phyloP scores from a whole-genome alignment of 2,888 invertebrate species.

The Rutpela maculata region DNA sequence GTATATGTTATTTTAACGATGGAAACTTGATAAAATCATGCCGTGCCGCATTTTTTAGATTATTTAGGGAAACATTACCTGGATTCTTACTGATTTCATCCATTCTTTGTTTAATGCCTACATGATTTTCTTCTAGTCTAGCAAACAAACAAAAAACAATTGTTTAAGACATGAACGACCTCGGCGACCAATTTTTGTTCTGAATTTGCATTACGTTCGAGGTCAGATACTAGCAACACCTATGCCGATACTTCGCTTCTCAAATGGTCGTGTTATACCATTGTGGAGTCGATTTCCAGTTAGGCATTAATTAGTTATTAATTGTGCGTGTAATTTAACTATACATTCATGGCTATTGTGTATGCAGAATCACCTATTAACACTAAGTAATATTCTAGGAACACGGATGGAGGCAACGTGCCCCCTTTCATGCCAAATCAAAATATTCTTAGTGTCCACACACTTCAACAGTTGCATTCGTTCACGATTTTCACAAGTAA shows the following conservation, averaged over 20 bases:
- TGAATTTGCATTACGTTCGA: background rate
- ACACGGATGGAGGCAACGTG: constrained; percentile 33
- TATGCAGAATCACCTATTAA: background rate
- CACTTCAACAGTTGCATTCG: constrained; percentile 10
- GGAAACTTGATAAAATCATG: too few species aligned
- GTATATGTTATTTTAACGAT: too few species aligned
- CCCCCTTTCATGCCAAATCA: constrained; percentile 28
- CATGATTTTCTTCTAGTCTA: too few species aligned
- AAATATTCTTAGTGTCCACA: constrained; percentile 15
- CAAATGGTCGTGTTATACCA: background rate
- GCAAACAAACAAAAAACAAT: too few species aligned
- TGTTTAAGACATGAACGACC: too few species aligned
- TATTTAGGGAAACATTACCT: too few species aligned
- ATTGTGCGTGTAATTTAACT: constrained; percentile 45
- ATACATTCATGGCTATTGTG: constrained; percentile 11
- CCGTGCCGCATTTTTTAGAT: too few species aligned
- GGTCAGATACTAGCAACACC: background rate
- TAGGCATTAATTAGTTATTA: constrained; percentile 53
- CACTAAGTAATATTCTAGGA: constrained; percentile 15
- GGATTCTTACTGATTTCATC: too few species aligned
- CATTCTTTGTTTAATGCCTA: too few species aligned
- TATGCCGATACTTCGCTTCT: background rate
- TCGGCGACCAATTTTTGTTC: too few species aligned
- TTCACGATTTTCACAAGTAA: constrained; percentile 7
- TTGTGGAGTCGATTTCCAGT: constrained; percentile 38